Evolutionary conservation across 2,113 vertebrate genomes (phyloP).

Genomic region (Misgurnus anguillicaudatus): DNA sequence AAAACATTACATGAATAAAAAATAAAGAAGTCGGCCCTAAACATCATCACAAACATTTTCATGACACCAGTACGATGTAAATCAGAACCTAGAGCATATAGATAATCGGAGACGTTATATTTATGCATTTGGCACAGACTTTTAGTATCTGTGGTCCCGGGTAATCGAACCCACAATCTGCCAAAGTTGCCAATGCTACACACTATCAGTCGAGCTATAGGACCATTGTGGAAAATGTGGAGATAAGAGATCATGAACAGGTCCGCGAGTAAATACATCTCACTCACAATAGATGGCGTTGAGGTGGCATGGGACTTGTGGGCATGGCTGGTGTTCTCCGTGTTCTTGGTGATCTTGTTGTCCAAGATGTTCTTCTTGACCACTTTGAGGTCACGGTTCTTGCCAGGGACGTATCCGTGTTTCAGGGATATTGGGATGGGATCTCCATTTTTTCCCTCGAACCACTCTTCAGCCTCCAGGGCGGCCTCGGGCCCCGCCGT

Average conservation of each 20-base stretch:
- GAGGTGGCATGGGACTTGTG: conserved; percentile 72
- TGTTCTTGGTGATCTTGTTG: conserved; percentile 85
- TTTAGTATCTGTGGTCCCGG: too few relatives aligned
- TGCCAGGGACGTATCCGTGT: conserved; percentile 89
- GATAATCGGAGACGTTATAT: too few relatives aligned
- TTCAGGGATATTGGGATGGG: conserved; percentile 93
- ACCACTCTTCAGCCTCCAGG: conserved; percentile 95
- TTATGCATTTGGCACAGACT: too few relatives aligned
- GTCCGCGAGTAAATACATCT: background rate
- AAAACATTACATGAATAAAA: background rate
- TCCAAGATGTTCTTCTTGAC: conserved; percentile 94
- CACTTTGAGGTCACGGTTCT: conserved; percentile 92
- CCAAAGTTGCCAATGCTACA: too few relatives aligned
- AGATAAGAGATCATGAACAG: background rate
- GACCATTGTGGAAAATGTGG: too few relatives aligned
- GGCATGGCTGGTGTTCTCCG: conserved; percentile 77
- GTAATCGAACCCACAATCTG: too few relatives aligned
- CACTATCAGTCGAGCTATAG: too few relatives aligned
- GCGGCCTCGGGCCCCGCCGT: conserved; percentile 88
- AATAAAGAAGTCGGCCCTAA: background rate
- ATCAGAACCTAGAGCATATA: background rate
- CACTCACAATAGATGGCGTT: conserved; percentile 72
- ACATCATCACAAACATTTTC: background rate
- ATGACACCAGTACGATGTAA: background rate
- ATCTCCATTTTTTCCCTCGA: conserved; percentile 90